Evolutionary conservation across 2,113 vertebrate species (phyloP).

Genomic region (Melanocharis versteri): DNA sequence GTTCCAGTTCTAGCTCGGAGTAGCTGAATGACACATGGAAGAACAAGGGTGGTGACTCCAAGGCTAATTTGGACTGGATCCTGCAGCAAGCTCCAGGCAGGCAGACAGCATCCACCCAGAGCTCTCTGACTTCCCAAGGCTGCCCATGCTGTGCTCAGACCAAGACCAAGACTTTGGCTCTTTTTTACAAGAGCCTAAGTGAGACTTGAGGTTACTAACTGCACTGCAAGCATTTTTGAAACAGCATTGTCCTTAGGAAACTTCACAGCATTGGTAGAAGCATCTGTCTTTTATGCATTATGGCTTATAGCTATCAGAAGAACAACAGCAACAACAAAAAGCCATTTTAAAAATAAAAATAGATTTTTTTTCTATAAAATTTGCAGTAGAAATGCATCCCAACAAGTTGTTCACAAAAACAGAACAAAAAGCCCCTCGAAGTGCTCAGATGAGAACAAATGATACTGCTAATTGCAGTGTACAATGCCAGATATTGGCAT

Average conservation of each 20-base stretch:
- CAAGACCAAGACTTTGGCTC: neutral
- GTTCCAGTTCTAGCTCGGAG: neutral
- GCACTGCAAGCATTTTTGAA: neutral
- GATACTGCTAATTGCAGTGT: constrained; percentile 21
- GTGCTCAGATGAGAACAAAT: constrained; percentile 24
- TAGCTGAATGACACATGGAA: neutral
- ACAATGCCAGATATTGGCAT: constrained; percentile 9
- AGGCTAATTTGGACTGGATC: neutral
- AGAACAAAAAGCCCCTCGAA: neutral
- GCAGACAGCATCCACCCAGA: neutral
- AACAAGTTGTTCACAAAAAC: neutral
- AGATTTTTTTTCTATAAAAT: neutral
- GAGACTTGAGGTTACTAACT: neutral
- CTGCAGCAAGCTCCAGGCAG: neutral
- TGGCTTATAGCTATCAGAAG: neutral
- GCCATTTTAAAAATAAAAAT: neutral
- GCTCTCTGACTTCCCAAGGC: neutral
- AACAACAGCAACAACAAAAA: neutral
- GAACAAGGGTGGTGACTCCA: neutral
- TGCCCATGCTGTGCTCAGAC: neutral
- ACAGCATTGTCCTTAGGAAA: neutral
- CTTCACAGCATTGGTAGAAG: neutral
- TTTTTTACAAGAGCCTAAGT: neutral
- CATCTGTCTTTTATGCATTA: neutral
- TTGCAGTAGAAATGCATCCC: neutral